Evolutionary conservation across 2,113 vertebrate genomes (phyloP).

Genomic region (Onychostruthus taczanowskii): DNA sequence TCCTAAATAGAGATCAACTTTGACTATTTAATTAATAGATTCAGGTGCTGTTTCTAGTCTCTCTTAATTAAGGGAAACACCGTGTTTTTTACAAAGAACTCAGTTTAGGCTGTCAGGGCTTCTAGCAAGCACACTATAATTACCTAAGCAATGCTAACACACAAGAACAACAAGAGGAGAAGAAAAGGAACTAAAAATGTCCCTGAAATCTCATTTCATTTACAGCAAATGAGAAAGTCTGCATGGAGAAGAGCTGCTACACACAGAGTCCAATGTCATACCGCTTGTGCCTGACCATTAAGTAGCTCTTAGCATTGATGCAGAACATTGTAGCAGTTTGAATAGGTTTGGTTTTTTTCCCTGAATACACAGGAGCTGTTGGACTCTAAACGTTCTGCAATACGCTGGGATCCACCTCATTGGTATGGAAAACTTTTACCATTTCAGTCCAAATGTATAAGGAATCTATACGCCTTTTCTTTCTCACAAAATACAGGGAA

Average conservation of each 20-base stretch:
- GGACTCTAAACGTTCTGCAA: background rate
- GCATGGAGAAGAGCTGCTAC: background rate
- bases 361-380: background rate
- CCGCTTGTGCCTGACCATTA: background rate
- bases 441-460: background rate
- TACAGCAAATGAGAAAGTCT: background rate
- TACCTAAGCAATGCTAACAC: background rate
- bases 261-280: background rate
- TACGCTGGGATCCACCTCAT: background rate
- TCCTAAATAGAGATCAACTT: background rate
- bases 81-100: background rate
- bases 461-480: background rate
- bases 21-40: slow-evolving; percentile 47
- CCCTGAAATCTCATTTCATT: background rate
- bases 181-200: background rate
- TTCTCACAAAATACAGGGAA: background rate
- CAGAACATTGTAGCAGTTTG: background rate
- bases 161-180: background rate
- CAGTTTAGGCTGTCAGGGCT: slow-evolving; percentile 28
- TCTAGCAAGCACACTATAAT: slow-evolving; percentile 8
- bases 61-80: slow-evolving; percentile 35
- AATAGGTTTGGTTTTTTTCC: background rate
- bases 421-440: background rate
- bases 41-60: slow-evolving; percentile 50
- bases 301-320: background rate